Evolutionary conservation across 2,113 vertebrate genomes (phyloP).

Genomic region (Gymnocephalus cernua): DNA sequence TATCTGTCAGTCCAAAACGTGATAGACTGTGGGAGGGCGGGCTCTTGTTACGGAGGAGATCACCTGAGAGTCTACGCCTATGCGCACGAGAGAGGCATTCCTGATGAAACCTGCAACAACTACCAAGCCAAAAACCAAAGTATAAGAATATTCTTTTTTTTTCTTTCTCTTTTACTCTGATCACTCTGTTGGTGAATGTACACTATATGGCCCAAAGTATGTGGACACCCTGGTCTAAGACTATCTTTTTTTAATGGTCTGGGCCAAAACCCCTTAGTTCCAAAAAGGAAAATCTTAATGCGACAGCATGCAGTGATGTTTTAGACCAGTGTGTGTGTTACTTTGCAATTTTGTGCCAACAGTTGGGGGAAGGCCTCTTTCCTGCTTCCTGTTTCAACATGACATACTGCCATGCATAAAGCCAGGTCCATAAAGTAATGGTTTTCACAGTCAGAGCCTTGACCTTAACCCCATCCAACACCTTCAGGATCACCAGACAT

Average conservation of each 20-base stretch:
- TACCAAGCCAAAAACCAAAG: conserved; percentile 97
- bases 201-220: not conserved
- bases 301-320: not conserved
- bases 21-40: conserved; percentile 89
- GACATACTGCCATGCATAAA: not conserved
- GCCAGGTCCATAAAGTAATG: not conserved
- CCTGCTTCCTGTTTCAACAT: not conserved
- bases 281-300: not conserved
- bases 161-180: not conserved
- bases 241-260: not conserved
- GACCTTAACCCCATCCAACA: not conserved
- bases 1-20: conserved; percentile 97
- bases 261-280: not conserved
- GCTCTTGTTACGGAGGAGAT: conserved; percentile 93
- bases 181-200: not conserved
- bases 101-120: conserved; percentile 98
- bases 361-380: not conserved
- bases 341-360: not conserved
- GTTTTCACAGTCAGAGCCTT: not conserved
- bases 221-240: not conserved
- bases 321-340: not conserved
- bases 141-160: conserved; percentile 47
- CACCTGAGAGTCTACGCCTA: conserved; percentile 91
- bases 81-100: conserved; percentile 89
- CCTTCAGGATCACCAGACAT: not conserved